These are phyloP conservation scores for Meteorus sp. DNA, from an alignment of 1,140 invertebrate species.

Conservation along the genomic window DNA sequence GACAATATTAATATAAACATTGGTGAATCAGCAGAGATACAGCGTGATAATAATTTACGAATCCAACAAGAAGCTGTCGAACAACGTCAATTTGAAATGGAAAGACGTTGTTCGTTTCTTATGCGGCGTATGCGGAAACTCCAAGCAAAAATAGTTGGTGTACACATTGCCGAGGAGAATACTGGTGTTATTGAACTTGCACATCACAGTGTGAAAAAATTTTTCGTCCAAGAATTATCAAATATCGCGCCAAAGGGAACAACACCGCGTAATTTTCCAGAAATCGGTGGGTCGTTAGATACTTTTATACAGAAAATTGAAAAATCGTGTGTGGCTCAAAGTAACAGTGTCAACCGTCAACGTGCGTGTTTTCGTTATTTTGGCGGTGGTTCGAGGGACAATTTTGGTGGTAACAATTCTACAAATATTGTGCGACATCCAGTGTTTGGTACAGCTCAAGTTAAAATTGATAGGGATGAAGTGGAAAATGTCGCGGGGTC, in stretches of 20 bases:
- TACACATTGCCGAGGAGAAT: slow-evolving; percentile 75
- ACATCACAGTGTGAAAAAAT: slow-evolving; percentile 59
- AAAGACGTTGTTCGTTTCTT: slow-evolving; percentile 71
- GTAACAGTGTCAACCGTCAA: slow-evolving; percentile 48
- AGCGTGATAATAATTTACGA: slow-evolving; percentile 43
- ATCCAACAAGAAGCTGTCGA: slow-evolving; percentile 55
- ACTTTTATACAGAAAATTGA: slow-evolving; percentile 52
- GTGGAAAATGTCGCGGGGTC: slow-evolving; percentile 70
- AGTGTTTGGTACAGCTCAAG: slow-evolving; percentile 54
- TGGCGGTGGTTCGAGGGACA: slow-evolving; percentile 65
- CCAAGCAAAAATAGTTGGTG: slow-evolving; percentile 72
- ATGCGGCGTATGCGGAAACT: slow-evolving; percentile 73
- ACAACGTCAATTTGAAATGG: slow-evolving; percentile 66
- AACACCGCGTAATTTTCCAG: slow-evolving; percentile 43
- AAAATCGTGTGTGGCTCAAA: slow-evolving; percentile 50
- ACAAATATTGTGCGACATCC: slow-evolving; percentile 36
- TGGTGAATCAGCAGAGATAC: slow-evolving; percentile 49
- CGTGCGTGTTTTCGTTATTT: slow-evolving; percentile 60
- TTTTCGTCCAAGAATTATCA: slow-evolving; percentile 50
- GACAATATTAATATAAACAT: slow-evolving; percentile 58
- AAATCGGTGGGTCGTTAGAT: slow-evolving; percentile 41
- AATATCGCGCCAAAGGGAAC: slow-evolving; percentile 42
- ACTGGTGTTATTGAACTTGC: slow-evolving; percentile 72
- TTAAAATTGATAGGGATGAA: slow-evolving; percentile 59
- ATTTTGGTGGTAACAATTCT: slow-evolving; percentile 34